Evolutionary conservation across 2,797 vertebrate species (phyloP), one percentile per base, ranked within the genome.

Genomic region (Cynodonichthys magdalenae): DNA sequence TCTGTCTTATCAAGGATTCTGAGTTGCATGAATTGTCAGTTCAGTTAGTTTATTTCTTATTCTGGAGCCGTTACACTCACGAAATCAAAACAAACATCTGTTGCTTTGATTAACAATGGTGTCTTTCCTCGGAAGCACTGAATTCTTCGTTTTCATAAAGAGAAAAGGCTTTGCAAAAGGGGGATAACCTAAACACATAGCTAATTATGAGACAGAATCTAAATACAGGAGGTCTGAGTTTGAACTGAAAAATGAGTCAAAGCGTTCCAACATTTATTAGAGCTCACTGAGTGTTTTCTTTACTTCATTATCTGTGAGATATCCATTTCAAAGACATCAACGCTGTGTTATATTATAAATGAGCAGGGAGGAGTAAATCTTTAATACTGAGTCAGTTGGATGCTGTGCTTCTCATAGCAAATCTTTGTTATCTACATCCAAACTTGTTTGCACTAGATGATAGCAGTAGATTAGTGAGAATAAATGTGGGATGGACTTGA

Each of bases 381-480:
- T 57, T 65, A 57, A 74, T 79, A 75, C 24, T 39, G 62, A 75
- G 77, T 79, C 42, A 53, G 53, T 39, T 45, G 50, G 45, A 51
- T 53, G 27, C 65, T 29, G 62, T 19, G 58, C 62, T 31, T 61
- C 69, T 66, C 57, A 66, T 55, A 53, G 63, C 63, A 66, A 59
- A 59, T 66, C 39, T 63, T 71, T 74, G 66, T 77, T 75, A 71
- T 75, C 54, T 68, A 46, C 7, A 14, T 77, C 51, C 61, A 59
- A 46, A 27, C 54, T 50, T 27, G 53, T 63, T 50, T 58, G 44
- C 28, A 15, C 24, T 17, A 65, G 69, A 84, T 77, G 69, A 83
- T 73, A 74, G 67, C 75, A 76, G 81, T 71, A 80, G 69, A 69
- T 46, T 8, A 24, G 49, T 57, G 72, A 62, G 45, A 27, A 48